Percentiles rank a stretch among this genome's conserved stretches.
Conservation (phyloP, 2,113 vertebrate species). For the Bucco capensis region DNA sequence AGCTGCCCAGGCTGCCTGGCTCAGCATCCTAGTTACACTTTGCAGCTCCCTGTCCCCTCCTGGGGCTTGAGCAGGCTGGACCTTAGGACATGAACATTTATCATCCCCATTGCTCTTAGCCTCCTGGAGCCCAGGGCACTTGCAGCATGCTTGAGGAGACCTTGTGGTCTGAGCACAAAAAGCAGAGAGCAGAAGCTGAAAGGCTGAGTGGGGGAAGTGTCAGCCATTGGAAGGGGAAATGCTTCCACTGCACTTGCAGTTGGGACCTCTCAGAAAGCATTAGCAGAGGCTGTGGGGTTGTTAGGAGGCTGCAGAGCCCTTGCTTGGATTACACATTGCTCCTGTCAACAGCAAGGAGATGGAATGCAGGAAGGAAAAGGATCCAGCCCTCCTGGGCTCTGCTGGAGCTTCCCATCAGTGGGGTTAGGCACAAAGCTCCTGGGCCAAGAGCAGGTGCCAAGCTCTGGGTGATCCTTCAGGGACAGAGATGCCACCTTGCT, state of each 20-base stretch:
- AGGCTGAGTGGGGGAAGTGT: neutral
- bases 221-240: slow-evolving; percentile 45
- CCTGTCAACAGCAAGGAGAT: neutral
- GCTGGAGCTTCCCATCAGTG: neutral
- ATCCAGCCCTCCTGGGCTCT: neutral
- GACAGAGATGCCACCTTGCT: neutral
- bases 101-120: neutral
- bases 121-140: neutral
- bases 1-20: neutral
- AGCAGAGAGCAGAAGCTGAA: neutral
- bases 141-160: neutral
- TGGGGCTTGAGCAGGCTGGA: neutral
- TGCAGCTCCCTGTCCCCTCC: neutral
- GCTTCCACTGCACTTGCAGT: neutral
- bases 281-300: slow-evolving; percentile 43
- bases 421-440: fast-evolving
- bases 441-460: neutral
- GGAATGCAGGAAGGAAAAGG: neutral
- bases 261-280: slow-evolving; percentile 8
- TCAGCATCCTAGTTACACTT: neutral
- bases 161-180: neutral
- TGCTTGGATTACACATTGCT: neutral
- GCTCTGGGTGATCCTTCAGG: neutral
- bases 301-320: neutral
- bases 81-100: neutral